Conservation (phyloP, 2,113 vertebrate genomes). For the Hemiprocne comata region DNA sequence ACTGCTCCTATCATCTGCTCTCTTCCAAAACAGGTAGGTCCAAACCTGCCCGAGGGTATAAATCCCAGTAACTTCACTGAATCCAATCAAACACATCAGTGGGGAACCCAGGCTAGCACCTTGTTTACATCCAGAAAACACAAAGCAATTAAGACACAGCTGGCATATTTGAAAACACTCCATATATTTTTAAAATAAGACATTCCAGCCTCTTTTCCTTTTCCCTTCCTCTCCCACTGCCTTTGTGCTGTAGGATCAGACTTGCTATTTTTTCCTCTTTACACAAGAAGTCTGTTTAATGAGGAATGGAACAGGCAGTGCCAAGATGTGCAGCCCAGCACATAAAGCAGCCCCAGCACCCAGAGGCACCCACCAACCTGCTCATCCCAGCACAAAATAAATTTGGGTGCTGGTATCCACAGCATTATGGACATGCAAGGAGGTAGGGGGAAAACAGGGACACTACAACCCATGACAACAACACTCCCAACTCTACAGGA, state of each 20-base stretch:
- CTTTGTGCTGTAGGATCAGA: background rate
- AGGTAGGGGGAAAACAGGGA: background rate
- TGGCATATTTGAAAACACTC: background rate
- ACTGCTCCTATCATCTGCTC: background rate
- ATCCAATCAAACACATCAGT: background rate
- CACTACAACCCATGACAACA: accelerated
- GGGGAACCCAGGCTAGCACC: background rate
- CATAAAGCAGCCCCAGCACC: background rate
- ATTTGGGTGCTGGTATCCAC: background rate
- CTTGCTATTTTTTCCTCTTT: background rate
- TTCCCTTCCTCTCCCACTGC: background rate
- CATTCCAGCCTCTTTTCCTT: background rate
- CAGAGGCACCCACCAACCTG: background rate
- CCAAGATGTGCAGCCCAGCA: accelerated
- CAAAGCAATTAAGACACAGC: background rate
- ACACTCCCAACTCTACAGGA: background rate
- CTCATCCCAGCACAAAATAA: accelerated
- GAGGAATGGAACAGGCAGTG: background rate
- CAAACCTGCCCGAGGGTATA: too few relatives aligned
- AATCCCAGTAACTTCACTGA: background rate
- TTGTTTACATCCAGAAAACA: background rate
- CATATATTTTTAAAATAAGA: background rate
- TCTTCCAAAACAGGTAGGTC: background rate
- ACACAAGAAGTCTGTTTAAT: background rate
- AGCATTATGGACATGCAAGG: accelerated